Percentiles rank a stretch among this genome's conserved stretches.
These are phyloP conservation scores for Neoascia interrupta DNA, from an alignment of 2,888 invertebrate genomes.

Conservation along the genomic window DNA sequence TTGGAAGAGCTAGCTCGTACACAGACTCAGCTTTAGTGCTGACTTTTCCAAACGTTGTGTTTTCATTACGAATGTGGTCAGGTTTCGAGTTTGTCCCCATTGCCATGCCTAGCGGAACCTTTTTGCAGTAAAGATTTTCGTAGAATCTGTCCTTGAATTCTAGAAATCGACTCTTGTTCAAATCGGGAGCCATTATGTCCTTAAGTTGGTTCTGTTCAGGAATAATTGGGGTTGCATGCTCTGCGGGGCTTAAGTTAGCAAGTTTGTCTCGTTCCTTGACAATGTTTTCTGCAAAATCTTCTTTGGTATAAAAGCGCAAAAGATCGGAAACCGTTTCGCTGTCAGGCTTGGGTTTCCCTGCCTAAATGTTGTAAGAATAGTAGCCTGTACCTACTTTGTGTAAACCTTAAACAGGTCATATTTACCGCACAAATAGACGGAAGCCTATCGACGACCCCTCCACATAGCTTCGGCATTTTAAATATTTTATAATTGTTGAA, in stretches of 20 bases:
- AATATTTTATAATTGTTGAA: too few species aligned
- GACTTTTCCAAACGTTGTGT: slow-evolving; percentile 72
- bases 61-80: slow-evolving; percentile 73
- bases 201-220: slow-evolving; percentile 69
- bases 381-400: too few species aligned
- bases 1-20: slow-evolving; percentile 73
- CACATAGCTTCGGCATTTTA: too few species aligned
- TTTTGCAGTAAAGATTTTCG: slow-evolving; percentile 75
- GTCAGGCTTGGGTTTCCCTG: slow-evolving; percentile 70
- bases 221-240: slow-evolving; percentile 55
- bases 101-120: slow-evolving; percentile 71
- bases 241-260: not conserved
- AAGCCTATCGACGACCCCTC: too few species aligned
- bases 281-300: slow-evolving; percentile 74
- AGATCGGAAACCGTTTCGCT: slow-evolving; percentile 45
- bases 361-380: slow-evolving; percentile 56
- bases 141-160: slow-evolving; percentile 75
- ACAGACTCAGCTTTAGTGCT: slow-evolving; percentile 36
- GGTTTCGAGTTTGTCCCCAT: slow-evolving; percentile 73
- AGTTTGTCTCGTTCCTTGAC: slow-evolving; percentile 70
- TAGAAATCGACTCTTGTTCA: slow-evolving; percentile 75
- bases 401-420: too few species aligned
- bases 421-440: slow-evolving; percentile 47
- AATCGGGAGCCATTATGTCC: slow-evolving; percentile 73
- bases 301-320: slow-evolving; percentile 67